Evolutionary conservation across 2,888 invertebrate species (phyloP), one percentile per base, ranked within the genome.

Genomic region (Myopa testacea): DNA sequence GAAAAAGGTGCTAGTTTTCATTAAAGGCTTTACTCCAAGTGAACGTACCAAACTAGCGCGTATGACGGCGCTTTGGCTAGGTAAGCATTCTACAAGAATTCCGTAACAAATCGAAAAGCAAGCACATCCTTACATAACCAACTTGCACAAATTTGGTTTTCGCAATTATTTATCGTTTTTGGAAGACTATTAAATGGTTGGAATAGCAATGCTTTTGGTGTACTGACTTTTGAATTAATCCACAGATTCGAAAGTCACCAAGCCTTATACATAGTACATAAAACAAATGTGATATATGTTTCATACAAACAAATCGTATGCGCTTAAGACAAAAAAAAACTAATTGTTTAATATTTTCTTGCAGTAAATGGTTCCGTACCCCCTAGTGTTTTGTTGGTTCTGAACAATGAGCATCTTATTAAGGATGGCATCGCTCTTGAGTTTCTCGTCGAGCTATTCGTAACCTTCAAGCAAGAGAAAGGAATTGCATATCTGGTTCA

Each of bases 371-470:
- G 95, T 80, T 95, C 97, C 88, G 94, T 98, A 85, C 95, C 96
- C 81, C 95, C 98, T 81, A 93, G 94, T 84, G 95, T 96, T 81
- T 93, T 98, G 84, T 92, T 95, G 87, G 95, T 96, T 87, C 91
- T 96, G 88, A 94, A 94, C 88, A 96, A 96, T 90, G 97, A 98
- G 90, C 98, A 98, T 91, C 92, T 98, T 86, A 93, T 96, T 83
- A 97, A 96, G 89, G 96, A 96, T 92, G 96, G 97, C 89, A 92
- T 98, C 89, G 97, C 98, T 79, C 92, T 98, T 86, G 97, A 98
- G 85, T 98, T 98, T 90, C 93, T 98, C 86, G 93, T 98, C 85
- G 95, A 96, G 90, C 94, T 98, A 88, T 97, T 97, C 91, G 92
- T 94, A 84, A 95, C 95, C 83, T 96, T 97, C 93, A 95, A 97